Evolutionary conservation across 2,797 vertebrate genomes (phyloP).

Genomic region (Stomatorhinus walkeri): DNA sequence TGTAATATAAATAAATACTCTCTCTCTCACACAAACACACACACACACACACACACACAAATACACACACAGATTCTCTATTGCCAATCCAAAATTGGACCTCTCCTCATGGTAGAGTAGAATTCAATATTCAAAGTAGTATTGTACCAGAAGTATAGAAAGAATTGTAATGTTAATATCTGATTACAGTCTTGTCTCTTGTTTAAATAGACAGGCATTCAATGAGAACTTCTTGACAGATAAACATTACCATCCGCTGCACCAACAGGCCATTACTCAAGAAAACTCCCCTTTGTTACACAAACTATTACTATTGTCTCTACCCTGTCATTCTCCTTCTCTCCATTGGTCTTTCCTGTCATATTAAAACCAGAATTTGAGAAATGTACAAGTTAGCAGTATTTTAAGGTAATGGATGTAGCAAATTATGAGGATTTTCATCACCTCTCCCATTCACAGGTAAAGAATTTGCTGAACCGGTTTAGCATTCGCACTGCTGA

Average conservation of each 20-base stretch:
- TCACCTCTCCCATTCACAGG: not conserved
- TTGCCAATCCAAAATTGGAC: not conserved
- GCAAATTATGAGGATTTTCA: not conserved
- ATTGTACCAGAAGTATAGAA: not conserved
- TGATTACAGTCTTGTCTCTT: not conserved
- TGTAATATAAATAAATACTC: not conserved
- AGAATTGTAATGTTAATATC: not conserved
- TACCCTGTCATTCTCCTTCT: not conserved
- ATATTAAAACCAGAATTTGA: not conserved
- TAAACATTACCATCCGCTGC: not conserved
- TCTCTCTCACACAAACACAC: not conserved
- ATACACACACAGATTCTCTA: not conserved
- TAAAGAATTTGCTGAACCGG: not conserved
- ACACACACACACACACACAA: not conserved
- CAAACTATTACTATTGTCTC: not conserved
- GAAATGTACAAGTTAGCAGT: not conserved
- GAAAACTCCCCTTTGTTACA: not conserved
- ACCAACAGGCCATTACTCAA: constrained; percentile 14
- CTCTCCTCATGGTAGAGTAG: not conserved
- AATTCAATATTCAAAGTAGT: not conserved
- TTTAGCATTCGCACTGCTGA: not conserved
- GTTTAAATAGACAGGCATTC: constrained; percentile 1
- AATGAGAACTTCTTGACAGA: not conserved
- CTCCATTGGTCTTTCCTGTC: constrained; percentile 6
- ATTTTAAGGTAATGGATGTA: not conserved